Percentiles rank a stretch among this genome's conserved stretches.
These are phyloP conservation scores for Calidris pugnax DNA, from an alignment of 2,113 vertebrate species.

Conservation along the genomic window DNA sequence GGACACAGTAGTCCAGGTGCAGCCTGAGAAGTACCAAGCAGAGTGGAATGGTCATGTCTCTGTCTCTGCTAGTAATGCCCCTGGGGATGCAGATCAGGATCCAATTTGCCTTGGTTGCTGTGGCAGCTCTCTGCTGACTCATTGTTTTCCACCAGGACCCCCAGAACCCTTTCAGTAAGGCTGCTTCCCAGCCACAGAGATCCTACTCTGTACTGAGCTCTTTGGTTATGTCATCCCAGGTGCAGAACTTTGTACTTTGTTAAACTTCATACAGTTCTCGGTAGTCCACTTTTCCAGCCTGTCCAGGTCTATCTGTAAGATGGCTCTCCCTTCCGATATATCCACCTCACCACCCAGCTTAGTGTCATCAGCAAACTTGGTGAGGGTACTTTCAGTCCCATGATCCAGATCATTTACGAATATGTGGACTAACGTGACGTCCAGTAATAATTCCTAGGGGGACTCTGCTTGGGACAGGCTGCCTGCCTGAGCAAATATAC, in stretches of 20 bases:
- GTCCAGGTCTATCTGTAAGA: background rate
- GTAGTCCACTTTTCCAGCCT: background rate
- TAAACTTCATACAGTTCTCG: background rate
- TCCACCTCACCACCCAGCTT: background rate
- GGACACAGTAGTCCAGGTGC: background rate
- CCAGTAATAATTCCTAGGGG: background rate
- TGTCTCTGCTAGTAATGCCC: background rate
- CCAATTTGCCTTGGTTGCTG: background rate
- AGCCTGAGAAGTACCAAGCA: background rate
- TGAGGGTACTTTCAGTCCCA: background rate
- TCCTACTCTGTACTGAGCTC: background rate
- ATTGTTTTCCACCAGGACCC: too few relatives aligned
- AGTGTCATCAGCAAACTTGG: background rate
- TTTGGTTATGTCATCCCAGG: background rate
- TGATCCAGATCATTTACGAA: background rate
- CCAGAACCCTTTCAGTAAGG: background rate
- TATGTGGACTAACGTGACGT: background rate
- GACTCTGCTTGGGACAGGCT: background rate
- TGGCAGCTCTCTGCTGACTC: background rate
- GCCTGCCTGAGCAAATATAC: background rate
- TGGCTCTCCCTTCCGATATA: rapidly evolving
- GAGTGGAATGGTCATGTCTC: rapidly evolving
- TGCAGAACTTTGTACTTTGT: background rate
- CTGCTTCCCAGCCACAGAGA: background rate
- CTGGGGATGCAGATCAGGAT: background rate